Conservation (phyloP, 2,113 vertebrate species). For the Neolamprologus cancellatus region DNA sequence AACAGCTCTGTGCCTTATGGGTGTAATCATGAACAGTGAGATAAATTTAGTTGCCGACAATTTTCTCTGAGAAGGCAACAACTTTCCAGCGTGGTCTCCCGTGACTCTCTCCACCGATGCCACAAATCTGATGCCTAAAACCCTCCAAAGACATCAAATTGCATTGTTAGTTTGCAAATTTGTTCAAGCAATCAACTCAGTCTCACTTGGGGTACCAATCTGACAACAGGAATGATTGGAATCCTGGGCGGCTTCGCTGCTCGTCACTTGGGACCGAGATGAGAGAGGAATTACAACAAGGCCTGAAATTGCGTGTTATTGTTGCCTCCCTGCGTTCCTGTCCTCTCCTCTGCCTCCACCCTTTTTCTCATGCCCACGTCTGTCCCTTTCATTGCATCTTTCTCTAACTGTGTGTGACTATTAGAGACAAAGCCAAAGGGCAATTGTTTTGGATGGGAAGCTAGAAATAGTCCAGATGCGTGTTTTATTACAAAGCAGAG, state of each 20-base stretch:
- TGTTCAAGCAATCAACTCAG: constrained; percentile 69
- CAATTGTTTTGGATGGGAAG: constrained; percentile 16
- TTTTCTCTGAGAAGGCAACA: neutral
- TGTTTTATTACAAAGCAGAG: neutral
- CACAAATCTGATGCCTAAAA: constrained; percentile 1
- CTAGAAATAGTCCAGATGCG: neutral
- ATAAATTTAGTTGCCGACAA: constrained; percentile 6
- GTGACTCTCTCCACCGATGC: neutral
- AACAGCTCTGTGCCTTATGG: neutral
- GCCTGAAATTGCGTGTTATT: constrained; percentile 56
- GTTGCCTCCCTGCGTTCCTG: constrained; percentile 33
- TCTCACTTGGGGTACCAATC: constrained; percentile 63
- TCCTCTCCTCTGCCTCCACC: constrained; percentile 5
- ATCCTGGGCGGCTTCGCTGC: constrained; percentile 43
- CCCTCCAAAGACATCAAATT: constrained; percentile 56
- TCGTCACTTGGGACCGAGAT: constrained; percentile 51
- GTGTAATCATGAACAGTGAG: constrained; percentile 8
- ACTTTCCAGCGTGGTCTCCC: neutral
- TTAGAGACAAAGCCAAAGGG: constrained; percentile 32
- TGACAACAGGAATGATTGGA: constrained; percentile 70
- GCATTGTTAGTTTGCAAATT: constrained; percentile 74
- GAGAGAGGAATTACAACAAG: constrained; percentile 67
- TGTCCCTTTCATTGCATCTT: constrained; percentile 29
- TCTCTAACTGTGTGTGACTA: constrained; percentile 52
- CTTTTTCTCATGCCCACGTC: neutral